Conservation (phyloP, 2,888 invertebrate genomes). For the Alloscopus bannaensis region DNA sequence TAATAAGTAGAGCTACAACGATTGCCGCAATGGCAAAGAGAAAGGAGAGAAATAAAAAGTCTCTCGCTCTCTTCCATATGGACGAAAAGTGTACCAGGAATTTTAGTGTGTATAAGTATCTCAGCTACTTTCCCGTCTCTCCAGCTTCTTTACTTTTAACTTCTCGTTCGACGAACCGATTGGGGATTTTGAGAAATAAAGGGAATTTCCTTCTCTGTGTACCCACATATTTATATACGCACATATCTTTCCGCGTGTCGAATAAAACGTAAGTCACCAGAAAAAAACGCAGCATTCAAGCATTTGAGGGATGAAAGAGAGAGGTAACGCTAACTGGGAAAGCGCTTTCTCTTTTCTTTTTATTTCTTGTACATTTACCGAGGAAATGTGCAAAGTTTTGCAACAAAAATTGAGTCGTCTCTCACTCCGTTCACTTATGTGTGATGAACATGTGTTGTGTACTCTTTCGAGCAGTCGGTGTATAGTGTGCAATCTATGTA, state of each 20-base stretch:
- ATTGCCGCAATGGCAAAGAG: no score
- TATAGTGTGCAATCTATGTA: no score
- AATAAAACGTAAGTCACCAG: no score
- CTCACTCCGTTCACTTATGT: background rate
- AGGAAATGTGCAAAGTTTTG: slow-evolving; percentile 61
- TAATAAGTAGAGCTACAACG: background rate
- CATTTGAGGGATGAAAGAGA: background rate
- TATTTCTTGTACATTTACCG: slow-evolving; percentile 49
- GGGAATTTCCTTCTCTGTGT: slow-evolving; percentile 31
- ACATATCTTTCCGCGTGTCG: no score
- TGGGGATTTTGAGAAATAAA: slow-evolving; percentile 55
- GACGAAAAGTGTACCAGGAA: no score
- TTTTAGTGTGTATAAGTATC: no score
- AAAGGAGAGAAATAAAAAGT: no score
- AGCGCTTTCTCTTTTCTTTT: slow-evolving; percentile 41
- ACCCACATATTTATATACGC: no score
- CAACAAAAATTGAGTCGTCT: slow-evolving; percentile 45
- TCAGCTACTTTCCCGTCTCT: no score
- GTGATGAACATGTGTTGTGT: background rate
- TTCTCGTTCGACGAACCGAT: slow-evolving; percentile 38
- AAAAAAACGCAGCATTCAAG: background rate
- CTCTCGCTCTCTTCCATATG: no score
- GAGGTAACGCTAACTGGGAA: slow-evolving; percentile 23
- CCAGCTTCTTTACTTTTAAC: slow-evolving; percentile 25
- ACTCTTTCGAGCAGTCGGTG: no score